phyloP scores from a whole-genome alignment of 2,797 vertebrate species.

The Gephyroberyx darwinii region DNA sequence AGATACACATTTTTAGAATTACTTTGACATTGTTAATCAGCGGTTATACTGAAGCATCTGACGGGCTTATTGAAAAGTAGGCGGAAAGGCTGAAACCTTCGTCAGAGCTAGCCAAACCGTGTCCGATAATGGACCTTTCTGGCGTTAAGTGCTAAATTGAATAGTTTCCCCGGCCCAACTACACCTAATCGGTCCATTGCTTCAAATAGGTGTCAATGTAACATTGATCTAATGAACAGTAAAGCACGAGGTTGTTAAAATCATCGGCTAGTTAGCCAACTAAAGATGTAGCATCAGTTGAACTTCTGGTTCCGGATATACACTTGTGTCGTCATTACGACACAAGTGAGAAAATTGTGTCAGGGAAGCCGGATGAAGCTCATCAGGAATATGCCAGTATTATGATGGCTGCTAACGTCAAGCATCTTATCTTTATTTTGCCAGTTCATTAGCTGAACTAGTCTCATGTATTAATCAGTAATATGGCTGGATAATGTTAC shows the following conservation, averaged over 20 bases:
- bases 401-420: no score
- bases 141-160: not conserved
- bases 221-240: fast-evolving
- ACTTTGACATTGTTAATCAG: no score
- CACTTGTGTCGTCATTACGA: conserved; percentile 56
- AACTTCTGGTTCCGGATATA: conserved; percentile 41
- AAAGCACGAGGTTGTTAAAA: not conserved
- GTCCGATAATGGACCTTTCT: conserved; percentile 49
- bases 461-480: not conserved
- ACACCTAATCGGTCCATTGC: not conserved
- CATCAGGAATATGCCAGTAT: not conserved
- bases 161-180: not conserved
- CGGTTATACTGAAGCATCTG: no score
- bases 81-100: not conserved
- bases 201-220: not conserved
- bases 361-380: not conserved
- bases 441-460: not conserved
- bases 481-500: not conserved
- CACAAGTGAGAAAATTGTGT: conserved; percentile 29
- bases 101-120: not conserved
- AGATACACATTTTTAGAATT: no score
- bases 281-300: not conserved
- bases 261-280: not conserved
- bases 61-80: not conserved
- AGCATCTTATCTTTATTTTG: not conserved